A percentile compares a stretch with the other conserved stretches of the same genome.
These are phyloP conservation scores for Dicrostonyx torquatus DNA, from an alignment of 2,797 vertebrate genomes.

Conservation along the genomic window DNA sequence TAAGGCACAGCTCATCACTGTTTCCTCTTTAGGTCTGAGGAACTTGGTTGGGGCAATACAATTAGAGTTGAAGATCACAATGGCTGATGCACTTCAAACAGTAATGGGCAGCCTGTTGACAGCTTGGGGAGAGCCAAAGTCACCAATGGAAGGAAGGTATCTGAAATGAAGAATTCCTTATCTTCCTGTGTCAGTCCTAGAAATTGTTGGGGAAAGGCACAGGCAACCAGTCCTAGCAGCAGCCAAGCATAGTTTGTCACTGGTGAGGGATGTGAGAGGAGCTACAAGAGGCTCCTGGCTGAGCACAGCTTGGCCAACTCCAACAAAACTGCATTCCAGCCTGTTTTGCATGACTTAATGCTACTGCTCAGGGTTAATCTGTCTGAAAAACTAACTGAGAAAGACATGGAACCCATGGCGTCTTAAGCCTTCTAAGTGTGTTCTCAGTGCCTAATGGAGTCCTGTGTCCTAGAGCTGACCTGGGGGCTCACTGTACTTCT, in stretches of 20 bases:
- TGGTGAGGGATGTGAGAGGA: background rate
- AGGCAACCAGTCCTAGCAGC: background rate
- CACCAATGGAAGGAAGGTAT: background rate
- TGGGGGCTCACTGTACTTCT: background rate
- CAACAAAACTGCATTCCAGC: too few species aligned
- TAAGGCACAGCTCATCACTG: too few species aligned
- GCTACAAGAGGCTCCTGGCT: background rate
- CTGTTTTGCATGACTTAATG: rapidly evolving
- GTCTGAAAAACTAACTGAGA: slow-evolving; percentile 6
- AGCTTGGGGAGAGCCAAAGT: rapidly evolving
- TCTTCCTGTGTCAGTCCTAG: background rate
- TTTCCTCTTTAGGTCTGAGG: background rate
- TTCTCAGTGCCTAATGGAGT: too few species aligned
- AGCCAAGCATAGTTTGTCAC: rapidly evolving
- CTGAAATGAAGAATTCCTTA: background rate
- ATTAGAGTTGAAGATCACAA: background rate
- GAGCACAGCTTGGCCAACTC: background rate
- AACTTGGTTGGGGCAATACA: background rate
- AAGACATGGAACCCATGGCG: background rate
- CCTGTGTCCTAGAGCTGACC: background rate
- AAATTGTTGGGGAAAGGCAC: background rate
- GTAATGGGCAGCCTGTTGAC: background rate
- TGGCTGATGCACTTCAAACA: rapidly evolving
- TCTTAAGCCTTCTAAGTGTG: background rate
- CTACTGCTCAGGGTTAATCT: background rate